Evolutionary conservation across 2,888 invertebrate genomes (phyloP).

Genomic region (Lacanobia wlatinum): DNA sequence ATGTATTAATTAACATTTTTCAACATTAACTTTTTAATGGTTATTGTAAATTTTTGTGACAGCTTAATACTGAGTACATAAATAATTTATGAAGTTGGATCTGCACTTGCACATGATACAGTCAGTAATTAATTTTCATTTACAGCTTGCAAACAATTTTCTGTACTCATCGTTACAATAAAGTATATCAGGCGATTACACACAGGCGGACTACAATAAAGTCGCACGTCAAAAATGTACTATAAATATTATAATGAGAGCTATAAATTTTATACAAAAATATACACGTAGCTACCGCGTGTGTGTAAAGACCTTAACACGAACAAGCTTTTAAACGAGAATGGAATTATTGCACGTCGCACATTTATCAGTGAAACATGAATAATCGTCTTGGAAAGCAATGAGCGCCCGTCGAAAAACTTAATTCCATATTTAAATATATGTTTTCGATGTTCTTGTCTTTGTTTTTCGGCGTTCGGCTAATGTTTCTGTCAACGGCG

Average conservation of each 20-base stretch:
- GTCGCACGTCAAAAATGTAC: conserved; percentile 72
- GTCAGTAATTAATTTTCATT: conserved; percentile 65
- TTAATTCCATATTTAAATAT: conserved; percentile 89
- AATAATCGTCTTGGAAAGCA: conserved; percentile 86
- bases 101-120: conserved; percentile 30
- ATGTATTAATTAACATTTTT: conserved; percentile 61
- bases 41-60: conserved; percentile 55
- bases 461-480: conserved; percentile 65
- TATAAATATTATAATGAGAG: conserved; percentile 79
- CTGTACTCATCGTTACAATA: conserved; percentile 63
- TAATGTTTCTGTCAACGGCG: conserved; percentile 68
- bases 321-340: conserved; percentile 85
- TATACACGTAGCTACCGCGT: conserved; percentile 74
- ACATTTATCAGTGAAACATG: conserved; percentile 87
- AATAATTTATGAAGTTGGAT: conserved; percentile 49
- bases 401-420: conserved; percentile 87
- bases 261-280: conserved; percentile 79
- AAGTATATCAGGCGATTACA: conserved; percentile 70
- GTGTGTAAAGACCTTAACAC: conserved; percentile 79
- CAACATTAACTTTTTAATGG: conserved; percentile 48
- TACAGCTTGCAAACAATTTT: conserved; percentile 65
- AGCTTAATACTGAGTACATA: conserved; percentile 49
- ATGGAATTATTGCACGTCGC: conserved; percentile 88
- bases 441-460: conserved; percentile 79
- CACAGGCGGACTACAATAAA: conserved; percentile 69